phyloP scores from a whole-genome alignment of 2,888 invertebrate genomes.

The Amorpha juglandis region DNA sequence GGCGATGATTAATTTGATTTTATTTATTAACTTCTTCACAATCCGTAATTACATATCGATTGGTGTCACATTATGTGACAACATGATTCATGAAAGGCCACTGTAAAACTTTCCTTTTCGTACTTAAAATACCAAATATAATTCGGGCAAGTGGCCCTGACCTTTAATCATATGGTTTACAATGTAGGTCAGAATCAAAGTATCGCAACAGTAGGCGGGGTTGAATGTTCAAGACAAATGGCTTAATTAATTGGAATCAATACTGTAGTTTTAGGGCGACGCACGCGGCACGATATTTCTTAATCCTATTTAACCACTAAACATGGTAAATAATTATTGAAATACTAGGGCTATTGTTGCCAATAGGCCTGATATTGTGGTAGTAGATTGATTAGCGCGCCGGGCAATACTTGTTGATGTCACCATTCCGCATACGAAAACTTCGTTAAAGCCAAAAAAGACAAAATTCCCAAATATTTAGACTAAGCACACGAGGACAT shows the following conservation, averaged over 20 bases:
- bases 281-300: no score
- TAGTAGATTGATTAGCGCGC: no score
- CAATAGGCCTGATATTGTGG: no score
- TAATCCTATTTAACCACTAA: no score
- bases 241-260: not conserved
- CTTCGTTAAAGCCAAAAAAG: no score
- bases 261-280: no score
- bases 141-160: conserved; percentile 21
- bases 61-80: not conserved
- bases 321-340: no score
- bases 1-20: not conserved
- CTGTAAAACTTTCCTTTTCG: conserved; percentile 27
- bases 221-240: conserved; percentile 16
- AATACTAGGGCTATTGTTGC: no score
- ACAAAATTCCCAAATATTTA: no score
- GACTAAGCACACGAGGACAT: no score
- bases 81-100: conserved; percentile 17
- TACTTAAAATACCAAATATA: conserved; percentile 26
- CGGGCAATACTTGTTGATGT: no score
- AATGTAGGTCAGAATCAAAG: conserved; percentile 23
- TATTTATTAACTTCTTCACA: conserved; percentile 6
- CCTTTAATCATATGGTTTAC: conserved; percentile 13
- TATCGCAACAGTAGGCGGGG: conserved; percentile 23
- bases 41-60: not conserved
- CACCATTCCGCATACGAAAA: no score